These are phyloP conservation scores for Pristis pectinata DNA, from an alignment of 2,797 vertebrate species.

Conservation along the genomic window DNA sequence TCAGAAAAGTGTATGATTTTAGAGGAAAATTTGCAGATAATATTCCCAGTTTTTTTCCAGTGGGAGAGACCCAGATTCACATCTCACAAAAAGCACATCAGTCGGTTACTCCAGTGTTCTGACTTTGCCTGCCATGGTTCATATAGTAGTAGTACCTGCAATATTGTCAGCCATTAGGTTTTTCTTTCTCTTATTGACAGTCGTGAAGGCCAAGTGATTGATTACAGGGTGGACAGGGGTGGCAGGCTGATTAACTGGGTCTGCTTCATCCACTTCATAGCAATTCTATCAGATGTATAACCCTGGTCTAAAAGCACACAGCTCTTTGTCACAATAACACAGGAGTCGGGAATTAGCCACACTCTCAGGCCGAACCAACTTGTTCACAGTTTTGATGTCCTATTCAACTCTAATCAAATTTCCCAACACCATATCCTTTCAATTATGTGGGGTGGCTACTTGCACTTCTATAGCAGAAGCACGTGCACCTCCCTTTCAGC, in stretches of 20 bases:
- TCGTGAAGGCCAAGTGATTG: background rate
- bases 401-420: background rate
- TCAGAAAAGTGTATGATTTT: background rate
- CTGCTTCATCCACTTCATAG: background rate
- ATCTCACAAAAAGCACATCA: background rate
- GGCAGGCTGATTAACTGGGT: too few relatives aligned
- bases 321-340: background rate
- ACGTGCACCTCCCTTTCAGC: background rate
- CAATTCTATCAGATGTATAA: background rate
- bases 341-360: background rate
- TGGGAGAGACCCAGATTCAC: background rate
- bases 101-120: background rate
- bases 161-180: background rate
- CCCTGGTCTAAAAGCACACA: background rate
- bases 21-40: background rate
- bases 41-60: background rate
- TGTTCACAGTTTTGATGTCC: background rate
- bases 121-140: background rate
- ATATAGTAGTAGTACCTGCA: background rate
- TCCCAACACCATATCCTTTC: background rate
- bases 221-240: too few relatives aligned
- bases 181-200: background rate
- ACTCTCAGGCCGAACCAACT: background rate
- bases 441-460: background rate
- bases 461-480: background rate